A percentile compares a stretch with the other conserved stretches of the same genome.
These are phyloP conservation scores for Galerucella pusilla DNA, from an alignment of 2,888 invertebrate genomes.

Conservation along the genomic window DNA sequence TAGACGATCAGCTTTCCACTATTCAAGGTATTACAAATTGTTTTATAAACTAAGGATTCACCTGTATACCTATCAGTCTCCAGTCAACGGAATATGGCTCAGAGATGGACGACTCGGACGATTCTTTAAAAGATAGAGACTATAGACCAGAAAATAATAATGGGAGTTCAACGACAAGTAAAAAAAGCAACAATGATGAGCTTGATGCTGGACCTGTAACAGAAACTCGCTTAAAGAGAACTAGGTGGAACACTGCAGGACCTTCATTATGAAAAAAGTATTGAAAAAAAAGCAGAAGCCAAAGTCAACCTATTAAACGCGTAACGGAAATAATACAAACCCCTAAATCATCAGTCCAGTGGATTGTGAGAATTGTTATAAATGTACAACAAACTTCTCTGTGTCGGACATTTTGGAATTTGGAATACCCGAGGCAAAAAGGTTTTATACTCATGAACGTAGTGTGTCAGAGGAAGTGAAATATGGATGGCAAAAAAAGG, in stretches of 20 bases:
- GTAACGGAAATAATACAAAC: background rate
- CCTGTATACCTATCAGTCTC: too few relatives aligned
- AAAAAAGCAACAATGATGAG: conserved; percentile 12
- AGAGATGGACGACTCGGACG: too few relatives aligned
- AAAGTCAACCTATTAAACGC: conserved; percentile 17
- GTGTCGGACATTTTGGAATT: conserved; percentile 24
- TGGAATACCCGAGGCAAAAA: conserved; percentile 15
- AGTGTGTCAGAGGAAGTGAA: conserved; percentile 19
- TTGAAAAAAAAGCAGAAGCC: conserved; percentile 5
- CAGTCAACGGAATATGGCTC: too few relatives aligned
- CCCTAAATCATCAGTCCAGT: conserved; percentile 7
- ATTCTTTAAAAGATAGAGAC: too few relatives aligned
- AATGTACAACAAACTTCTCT: conserved; percentile 18
- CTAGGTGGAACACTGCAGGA: background rate
- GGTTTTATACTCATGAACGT: background rate
- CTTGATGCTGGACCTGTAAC: background rate
- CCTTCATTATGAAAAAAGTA: background rate
- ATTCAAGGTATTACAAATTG: too few relatives aligned
- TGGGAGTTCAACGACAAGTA: background rate
- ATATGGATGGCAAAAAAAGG: conserved; percentile 6
- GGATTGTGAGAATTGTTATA: conserved; percentile 20
- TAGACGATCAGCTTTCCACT: too few relatives aligned
- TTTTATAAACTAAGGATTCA: too few relatives aligned
- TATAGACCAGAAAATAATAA: conserved; percentile 9
- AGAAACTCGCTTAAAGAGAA: background rate